Percentiles rank a stretch among this genome's conserved stretches.
Conservation (phyloP, 92 coral and sea anemone species). For the Zoanthus sociatus region DNA sequence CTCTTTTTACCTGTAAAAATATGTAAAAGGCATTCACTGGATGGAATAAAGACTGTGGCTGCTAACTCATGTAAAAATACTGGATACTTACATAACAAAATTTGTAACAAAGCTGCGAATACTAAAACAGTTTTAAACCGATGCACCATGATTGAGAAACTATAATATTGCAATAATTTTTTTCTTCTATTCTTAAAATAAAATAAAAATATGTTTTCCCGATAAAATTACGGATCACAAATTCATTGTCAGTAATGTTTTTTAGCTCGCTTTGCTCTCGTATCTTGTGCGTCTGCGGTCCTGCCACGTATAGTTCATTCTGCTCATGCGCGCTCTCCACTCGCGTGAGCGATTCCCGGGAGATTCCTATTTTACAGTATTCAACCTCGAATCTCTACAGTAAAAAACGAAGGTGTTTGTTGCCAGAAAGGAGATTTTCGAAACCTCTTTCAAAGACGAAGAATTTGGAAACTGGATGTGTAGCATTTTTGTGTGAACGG, state of each 20-base stretch:
- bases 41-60: not conserved
- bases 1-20: conserved; percentile 22
- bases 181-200: not conserved
- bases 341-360: not conserved
- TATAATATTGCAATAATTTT: not conserved
- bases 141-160: not conserved
- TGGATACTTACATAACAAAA: conserved; percentile 21
- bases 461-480: too few relatives aligned
- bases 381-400: too few relatives aligned
- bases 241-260: not conserved
- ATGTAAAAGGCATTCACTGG: not conserved
- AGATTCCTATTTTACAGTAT: too few relatives aligned
- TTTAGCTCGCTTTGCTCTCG: not conserved
- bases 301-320: conserved; percentile 41
- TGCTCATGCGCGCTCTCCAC: conserved; percentile 23
- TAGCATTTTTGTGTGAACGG: too few relatives aligned
- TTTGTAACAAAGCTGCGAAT: conserved; percentile 9
- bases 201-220: conserved; percentile 20
- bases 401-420: too few relatives aligned
- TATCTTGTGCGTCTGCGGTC: conserved; percentile 49
- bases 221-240: not conserved
- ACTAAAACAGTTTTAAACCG: not conserved
- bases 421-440: too few relatives aligned
- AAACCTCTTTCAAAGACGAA: too few relatives aligned
- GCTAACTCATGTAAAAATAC: not conserved